phyloP scores from a whole-genome alignment of 1,140 invertebrate genomes.

The Pomacea maculata region DNA sequence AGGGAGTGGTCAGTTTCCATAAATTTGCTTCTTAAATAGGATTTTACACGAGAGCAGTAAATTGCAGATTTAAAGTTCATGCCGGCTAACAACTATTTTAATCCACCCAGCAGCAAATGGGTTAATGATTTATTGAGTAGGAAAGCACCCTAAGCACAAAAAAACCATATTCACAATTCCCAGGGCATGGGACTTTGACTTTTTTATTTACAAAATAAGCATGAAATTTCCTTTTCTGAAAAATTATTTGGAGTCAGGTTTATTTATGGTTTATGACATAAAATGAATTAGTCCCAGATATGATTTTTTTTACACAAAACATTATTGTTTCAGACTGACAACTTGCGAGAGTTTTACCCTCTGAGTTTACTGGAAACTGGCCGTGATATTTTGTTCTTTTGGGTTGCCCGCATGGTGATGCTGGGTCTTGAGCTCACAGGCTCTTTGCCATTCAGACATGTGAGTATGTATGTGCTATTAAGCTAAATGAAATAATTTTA shows the following conservation, averaged over 20 bases:
- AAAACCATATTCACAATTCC: no score
- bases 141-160: not conserved
- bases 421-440: conserved; percentile 82
- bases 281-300: not conserved
- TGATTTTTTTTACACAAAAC: not conserved
- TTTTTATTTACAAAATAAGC: no score
- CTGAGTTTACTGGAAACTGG: conserved; percentile 63
- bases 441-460: conserved; percentile 83
- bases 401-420: conserved; percentile 67
- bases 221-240: no score
- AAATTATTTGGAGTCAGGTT: no score
- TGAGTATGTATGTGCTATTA: conserved; percentile 31
- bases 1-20: no score
- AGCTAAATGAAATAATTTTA: not conserved
- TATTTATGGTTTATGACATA: no score
- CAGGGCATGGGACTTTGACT: no score
- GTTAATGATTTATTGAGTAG: not conserved
- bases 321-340: conserved; percentile 37
- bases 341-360: conserved; percentile 52
- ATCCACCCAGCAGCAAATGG: no score
- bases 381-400: conserved; percentile 66
- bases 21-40: no score
- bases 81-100: no score
- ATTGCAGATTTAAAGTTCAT: no score
- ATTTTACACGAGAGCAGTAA: no score